Percentiles rank a stretch among this genome's conserved stretches.
Conservation (phyloP, 2,888 invertebrate species). For the Eledone cirrhosa region DNA sequence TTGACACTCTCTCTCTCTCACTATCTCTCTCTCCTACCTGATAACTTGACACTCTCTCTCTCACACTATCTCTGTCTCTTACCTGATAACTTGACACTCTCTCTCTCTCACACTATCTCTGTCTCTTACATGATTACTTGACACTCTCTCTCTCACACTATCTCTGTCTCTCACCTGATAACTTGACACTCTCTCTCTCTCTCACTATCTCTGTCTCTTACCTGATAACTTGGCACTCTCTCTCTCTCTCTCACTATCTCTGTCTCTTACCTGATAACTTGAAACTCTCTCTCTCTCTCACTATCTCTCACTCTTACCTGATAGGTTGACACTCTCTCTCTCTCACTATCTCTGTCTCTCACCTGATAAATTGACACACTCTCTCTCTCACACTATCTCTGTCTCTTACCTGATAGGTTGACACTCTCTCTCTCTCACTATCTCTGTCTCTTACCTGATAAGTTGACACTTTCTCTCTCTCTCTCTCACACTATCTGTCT, state of each 20-base stretch:
- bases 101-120: too few species aligned
- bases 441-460: slow-evolving; percentile 55
- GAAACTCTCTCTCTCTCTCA: slow-evolving; percentile 41
- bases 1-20: slow-evolving; percentile 47
- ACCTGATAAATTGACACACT: slow-evolving; percentile 57
- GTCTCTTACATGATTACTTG: slow-evolving; percentile 51
- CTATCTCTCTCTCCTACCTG: slow-evolving; percentile 44
- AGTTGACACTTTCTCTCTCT: slow-evolving; percentile 43
- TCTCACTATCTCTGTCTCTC: neutral
- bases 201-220: too few species aligned
- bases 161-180: slow-evolving; percentile 48
- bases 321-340: slow-evolving; percentile 48
- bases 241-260: too few species aligned
- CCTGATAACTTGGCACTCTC: slow-evolving; percentile 56
- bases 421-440: slow-evolving; percentile 43
- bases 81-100: slow-evolving; percentile 58
- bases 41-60: slow-evolving; percentile 50
- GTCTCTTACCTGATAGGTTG: slow-evolving; percentile 51
- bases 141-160: slow-evolving; percentile 50
- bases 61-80: slow-evolving; percentile 1
- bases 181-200: slow-evolving; percentile 42
- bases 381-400: too few species aligned
- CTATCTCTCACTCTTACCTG: slow-evolving; percentile 54
- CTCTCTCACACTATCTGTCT: too few species aligned
- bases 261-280: slow-evolving; percentile 52